phyloP scores from a whole-genome alignment of 2,888 invertebrate genomes.

The Chloroclysta siterata region DNA sequence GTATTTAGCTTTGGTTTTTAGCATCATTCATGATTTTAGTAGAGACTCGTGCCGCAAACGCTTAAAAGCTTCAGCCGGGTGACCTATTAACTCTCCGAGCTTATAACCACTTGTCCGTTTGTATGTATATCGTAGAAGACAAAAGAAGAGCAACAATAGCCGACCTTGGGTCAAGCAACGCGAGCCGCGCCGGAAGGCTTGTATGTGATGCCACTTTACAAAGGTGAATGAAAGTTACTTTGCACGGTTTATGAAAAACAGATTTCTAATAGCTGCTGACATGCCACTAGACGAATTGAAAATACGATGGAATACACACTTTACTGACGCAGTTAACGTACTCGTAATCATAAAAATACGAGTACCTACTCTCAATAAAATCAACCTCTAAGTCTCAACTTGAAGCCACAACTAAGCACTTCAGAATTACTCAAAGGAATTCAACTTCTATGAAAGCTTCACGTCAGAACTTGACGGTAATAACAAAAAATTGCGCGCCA shows the following conservation, averaged over 20 bases:
- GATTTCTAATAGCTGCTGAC: not conserved
- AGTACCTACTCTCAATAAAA: too few species aligned
- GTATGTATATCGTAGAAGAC: conserved; percentile 32
- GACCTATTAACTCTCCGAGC: conserved; percentile 38
- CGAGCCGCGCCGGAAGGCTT: conserved; percentile 36
- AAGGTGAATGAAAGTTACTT: conserved; percentile 27
- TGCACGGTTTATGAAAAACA: conserved; percentile 13
- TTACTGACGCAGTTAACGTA: too few species aligned
- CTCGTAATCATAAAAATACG: too few species aligned
- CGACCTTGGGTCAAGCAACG: conserved; percentile 41
- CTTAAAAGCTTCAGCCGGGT: conserved; percentile 20
- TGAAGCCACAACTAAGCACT: conserved; percentile 17
- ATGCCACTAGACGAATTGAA: not conserved
- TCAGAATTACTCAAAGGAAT: conserved; percentile 23
- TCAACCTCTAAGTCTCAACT: conserved; percentile 11
- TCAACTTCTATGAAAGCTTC: conserved; percentile 26
- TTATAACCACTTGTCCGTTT: conserved; percentile 35
- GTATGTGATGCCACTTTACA: conserved; percentile 35
- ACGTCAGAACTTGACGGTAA: conserved; percentile 30
- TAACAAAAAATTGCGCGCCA: conserved; percentile 38
- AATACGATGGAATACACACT: not conserved
- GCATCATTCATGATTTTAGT: not conserved
- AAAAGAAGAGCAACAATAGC: conserved; percentile 44
- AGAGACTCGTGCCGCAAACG: conserved; percentile 4
- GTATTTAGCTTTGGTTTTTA: too few species aligned